Conservation (phyloP, 2,797 vertebrate genomes). For the Scarus forsteni region DNA sequence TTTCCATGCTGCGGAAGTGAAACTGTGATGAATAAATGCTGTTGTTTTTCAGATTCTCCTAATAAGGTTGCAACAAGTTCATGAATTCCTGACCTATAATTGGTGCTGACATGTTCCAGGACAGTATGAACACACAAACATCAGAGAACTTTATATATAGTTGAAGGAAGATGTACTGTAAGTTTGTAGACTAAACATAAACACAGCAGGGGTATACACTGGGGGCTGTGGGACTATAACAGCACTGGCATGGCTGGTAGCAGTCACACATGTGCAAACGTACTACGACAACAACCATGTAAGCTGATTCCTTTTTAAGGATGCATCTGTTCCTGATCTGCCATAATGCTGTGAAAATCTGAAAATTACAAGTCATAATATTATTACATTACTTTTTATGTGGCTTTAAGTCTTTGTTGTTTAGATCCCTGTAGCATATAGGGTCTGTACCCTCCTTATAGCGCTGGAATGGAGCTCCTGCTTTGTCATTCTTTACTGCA, state of each 20-base stretch:
- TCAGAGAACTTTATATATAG: constrained; percentile 21
- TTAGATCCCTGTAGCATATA: constrained; percentile 4
- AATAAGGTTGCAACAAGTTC: constrained; percentile 3
- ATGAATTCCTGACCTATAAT: constrained; percentile 22
- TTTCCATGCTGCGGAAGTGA: not conserved
- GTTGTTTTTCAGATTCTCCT: constrained; percentile 11
- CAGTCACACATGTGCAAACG: constrained; percentile 32
- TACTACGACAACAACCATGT: constrained; percentile 9
- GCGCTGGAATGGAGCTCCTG: constrained; percentile 37
- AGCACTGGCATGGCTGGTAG: constrained; percentile 33
- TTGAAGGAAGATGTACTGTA: constrained; percentile 42
- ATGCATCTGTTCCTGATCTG: constrained; percentile 51
- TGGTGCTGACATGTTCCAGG: constrained; percentile 6
- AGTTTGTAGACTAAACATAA: constrained; percentile 65
- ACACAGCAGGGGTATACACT: constrained; percentile 54
- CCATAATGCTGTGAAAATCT: constrained; percentile 38
- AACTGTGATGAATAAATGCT: not conserved
- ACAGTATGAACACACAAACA: constrained; percentile 17
- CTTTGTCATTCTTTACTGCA: constrained; percentile 50
- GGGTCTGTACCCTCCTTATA: constrained; percentile 4
- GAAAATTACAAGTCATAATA: constrained; percentile 49
- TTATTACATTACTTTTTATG: constrained; percentile 53
- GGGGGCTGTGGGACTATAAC: constrained; percentile 21
- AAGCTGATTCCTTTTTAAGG: not conserved
- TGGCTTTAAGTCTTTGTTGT: constrained; percentile 14